These are phyloP conservation scores for Antechinus stuartii DNA, from an alignment of 2,113 vertebrate species.

Conservation along the genomic window DNA sequence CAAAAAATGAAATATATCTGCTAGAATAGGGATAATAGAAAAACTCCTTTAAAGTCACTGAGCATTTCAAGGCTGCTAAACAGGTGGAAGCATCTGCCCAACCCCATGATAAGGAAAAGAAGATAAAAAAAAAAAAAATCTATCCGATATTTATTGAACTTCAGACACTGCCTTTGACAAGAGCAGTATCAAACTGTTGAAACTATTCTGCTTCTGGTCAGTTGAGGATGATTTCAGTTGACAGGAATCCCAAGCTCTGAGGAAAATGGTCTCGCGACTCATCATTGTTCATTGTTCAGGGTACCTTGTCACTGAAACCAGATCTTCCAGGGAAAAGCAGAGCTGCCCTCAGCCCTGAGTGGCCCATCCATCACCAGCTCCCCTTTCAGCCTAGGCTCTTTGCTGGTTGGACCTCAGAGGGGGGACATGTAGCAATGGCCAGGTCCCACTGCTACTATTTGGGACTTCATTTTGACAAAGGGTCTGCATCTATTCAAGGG, in stretches of 20 bases:
- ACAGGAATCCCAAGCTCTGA: background rate
- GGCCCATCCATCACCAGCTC: background rate
- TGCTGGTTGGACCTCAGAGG: constrained; percentile 54
- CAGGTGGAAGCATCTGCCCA: constrained; percentile 80
- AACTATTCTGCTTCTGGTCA: constrained; percentile 79
- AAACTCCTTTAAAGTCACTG: constrained; percentile 79
- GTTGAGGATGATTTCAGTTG: constrained; percentile 71
- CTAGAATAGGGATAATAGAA: constrained; percentile 63
- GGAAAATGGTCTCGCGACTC: background rate
- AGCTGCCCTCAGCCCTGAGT: constrained; percentile 14
- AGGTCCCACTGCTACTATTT: constrained; percentile 55
- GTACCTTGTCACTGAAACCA: constrained; percentile 66
- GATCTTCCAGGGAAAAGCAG: constrained; percentile 51
- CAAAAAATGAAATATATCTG: constrained; percentile 58
- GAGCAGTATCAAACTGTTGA: constrained; percentile 77
- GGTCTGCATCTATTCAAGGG: constrained; percentile 70
- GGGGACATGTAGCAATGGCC: constrained; percentile 46
- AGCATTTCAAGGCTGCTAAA: constrained; percentile 80
- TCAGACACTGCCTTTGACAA: constrained; percentile 77
- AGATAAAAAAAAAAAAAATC: background rate
- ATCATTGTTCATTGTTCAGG: constrained; percentile 64
- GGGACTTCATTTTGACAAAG: constrained; percentile 68
- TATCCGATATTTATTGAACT: constrained; percentile 75
- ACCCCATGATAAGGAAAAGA: background rate
- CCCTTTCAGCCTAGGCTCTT: background rate